Evolutionary conservation across 2,888 invertebrate species (phyloP).

Genomic region (Phytoseiulus persimilis): DNA sequence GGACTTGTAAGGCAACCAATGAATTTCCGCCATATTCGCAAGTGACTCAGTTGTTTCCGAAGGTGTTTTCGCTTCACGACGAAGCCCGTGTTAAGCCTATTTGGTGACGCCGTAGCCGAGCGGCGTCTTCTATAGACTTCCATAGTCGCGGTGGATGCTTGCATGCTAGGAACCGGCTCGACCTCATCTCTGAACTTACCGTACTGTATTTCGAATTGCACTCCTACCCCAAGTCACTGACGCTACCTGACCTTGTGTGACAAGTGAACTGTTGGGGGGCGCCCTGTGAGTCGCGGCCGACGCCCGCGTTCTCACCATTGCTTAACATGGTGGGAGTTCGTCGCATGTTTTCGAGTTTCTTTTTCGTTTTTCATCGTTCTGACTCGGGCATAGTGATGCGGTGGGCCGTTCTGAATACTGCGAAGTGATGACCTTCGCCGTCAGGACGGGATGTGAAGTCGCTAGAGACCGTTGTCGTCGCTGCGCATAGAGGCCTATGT

Average conservation of each 20-base stretch:
- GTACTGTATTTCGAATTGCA: not conserved
- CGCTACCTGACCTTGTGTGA: slow-evolving; percentile 13
- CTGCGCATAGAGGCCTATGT: slow-evolving; percentile 27
- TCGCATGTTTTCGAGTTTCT: not conserved
- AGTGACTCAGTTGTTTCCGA: not conserved
- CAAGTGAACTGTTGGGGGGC: slow-evolving; percentile 32
- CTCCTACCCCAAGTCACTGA: not conserved
- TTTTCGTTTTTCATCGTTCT: not conserved
- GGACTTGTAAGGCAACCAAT: not conserved
- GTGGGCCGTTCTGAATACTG: not conserved
- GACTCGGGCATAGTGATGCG: not conserved
- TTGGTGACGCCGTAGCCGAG: slow-evolving; percentile 34
- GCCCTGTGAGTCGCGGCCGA: slow-evolving; percentile 9
- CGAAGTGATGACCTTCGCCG: slow-evolving; percentile 27
- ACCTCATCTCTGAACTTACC: not conserved
- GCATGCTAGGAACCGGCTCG: slow-evolving; percentile 12
- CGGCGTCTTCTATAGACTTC: slow-evolving; percentile 37
- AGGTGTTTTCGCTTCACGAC: not conserved
- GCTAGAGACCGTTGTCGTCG: slow-evolving; percentile 31
- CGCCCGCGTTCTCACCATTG: slow-evolving; percentile 12
- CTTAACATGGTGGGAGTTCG: not conserved
- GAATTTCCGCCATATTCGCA: not conserved
- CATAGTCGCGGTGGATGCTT: not conserved
- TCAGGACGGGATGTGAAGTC: slow-evolving; percentile 26
- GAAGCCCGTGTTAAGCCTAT: slow-evolving; percentile 26